Evolutionary conservation across 2,888 invertebrate species (phyloP).

Genomic region (Hirtodrosophila trivittata): DNA sequence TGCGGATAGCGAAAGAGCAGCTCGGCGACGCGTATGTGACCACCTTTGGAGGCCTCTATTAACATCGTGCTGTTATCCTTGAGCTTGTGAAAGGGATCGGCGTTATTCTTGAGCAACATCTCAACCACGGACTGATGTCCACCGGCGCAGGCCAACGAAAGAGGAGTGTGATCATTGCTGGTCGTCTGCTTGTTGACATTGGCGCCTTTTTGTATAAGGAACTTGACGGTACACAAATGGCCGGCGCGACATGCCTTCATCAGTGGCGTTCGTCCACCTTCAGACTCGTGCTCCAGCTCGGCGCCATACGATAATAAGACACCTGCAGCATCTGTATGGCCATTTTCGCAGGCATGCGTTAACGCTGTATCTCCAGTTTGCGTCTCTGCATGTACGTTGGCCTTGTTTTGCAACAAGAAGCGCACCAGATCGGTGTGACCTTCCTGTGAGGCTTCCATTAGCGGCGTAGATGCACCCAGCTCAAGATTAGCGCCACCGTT

Average conservation of each 20-base stretch:
- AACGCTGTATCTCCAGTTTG: conserved; percentile 98
- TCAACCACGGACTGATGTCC: conserved; percentile 97
- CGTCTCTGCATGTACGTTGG: conserved; percentile 96
- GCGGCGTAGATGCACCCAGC: conserved; percentile 96
- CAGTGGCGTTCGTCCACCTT: conserved; percentile 97
- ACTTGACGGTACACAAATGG: conserved; percentile 97
- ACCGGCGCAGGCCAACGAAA: conserved; percentile 97
- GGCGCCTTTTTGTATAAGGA: conserved; percentile 94
- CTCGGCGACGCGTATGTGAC: conserved; percentile 97
- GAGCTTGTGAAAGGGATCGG: conserved; percentile 97
- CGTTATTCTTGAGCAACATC: conserved; percentile 94
- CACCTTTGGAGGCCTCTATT: conserved; percentile 99
- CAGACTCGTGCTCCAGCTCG: conserved; percentile 97
- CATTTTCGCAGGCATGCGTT: conserved; percentile 99
- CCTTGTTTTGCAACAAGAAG: conserved; percentile 92
- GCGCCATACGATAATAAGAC: conserved; percentile 95
- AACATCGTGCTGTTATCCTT: conserved; percentile 99
- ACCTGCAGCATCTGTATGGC: conserved; percentile 98
- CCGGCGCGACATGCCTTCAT: conserved; percentile 99
- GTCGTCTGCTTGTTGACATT: conserved; percentile 95
- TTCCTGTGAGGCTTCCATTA: conserved; percentile 99
- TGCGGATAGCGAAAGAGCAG: conserved; percentile 97
- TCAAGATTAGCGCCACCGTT: conserved; percentile 98
- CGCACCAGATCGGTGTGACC: conserved; percentile 96
- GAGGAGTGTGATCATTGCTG: conserved; percentile 98